Base-by-base conservation (phyloP, 2,888 invertebrate genomes). In the Euzophera pinguis region DNA sequence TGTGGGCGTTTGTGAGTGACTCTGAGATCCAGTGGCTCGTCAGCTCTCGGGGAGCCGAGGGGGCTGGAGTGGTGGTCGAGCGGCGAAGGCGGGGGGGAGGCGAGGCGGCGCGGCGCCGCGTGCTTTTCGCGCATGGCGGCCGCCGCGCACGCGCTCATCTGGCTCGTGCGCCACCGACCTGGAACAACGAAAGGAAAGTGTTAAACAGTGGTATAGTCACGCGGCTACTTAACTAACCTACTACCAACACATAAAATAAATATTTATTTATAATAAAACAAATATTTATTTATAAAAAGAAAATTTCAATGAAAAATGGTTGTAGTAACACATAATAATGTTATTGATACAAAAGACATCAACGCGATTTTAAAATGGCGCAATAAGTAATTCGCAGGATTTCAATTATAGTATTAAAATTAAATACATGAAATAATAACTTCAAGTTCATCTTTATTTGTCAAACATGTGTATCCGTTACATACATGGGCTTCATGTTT, bases 51-150 rank as follows among this genome's bases (percentile, higher is more conserved):
- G 62, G 85, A 78, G 84, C 91, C 74, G 66, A 91, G 80, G 69
- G 92, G 69, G 91, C 93, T 76, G 91, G 83, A 62, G 90, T 92
- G 68, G 58, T 65, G 78, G 54, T 84, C 83, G 57, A 67, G 79
- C 43, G 87, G 87, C 51, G 88, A 88, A 78, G 92, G 66, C 62
- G 80, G 84, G 63, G 78, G 91, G 72, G 75, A 91, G 88, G 81
- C 91, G 94, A 96, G 96, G 92, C 96, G 96, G 89, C 96, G 93
- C 82, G 96, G 97, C 81, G 96, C 95, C 84, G 96, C 95, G 92
- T 97, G 96, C 91, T 97, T 97, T 92, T 97, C 97, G 92, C 97
- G 95, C 92, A 92, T 91, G 85, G 87, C 92, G 90, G 92, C 92
- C 84, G 93, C 91, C 88, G 93, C 93, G 91, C 93, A 93, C 92